Conservation (phyloP, 2,797 vertebrate genomes). For the Melanotaenia boesemani region DNA sequence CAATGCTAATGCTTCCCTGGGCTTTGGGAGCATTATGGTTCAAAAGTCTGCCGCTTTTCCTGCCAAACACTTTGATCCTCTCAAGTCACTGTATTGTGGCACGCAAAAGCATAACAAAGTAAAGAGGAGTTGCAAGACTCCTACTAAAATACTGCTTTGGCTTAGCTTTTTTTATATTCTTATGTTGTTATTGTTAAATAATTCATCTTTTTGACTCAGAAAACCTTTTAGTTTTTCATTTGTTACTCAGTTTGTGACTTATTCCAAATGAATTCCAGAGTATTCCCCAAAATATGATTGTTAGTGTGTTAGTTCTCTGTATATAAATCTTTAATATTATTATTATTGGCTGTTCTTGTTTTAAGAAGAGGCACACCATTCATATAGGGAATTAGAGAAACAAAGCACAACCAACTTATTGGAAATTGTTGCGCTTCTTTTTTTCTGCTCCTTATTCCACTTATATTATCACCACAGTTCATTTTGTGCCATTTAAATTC, state of each 20-base stretch:
- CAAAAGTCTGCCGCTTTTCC: slow-evolving; percentile 55
- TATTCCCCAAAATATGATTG: not conserved
- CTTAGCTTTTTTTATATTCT: slow-evolving; percentile 22
- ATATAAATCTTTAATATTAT: not conserved
- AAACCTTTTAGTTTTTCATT: not conserved
- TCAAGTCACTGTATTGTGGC: slow-evolving; percentile 49
- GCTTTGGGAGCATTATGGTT: slow-evolving; percentile 63
- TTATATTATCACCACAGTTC: slow-evolving; percentile 25
- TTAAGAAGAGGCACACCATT: not conserved
- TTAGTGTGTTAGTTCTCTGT: not conserved
- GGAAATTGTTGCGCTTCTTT: not conserved
- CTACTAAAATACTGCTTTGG: slow-evolving; percentile 22
- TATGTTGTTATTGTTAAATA: slow-evolving; percentile 3
- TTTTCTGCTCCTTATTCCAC: slow-evolving; percentile 15
- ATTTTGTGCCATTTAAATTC: slow-evolving; percentile 48
- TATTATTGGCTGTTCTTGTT: not conserved
- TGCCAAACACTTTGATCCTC: slow-evolving; percentile 70
- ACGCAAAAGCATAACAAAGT: slow-evolving; percentile 35
- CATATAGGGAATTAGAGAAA: slow-evolving; percentile 6
- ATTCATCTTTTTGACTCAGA: not conserved
- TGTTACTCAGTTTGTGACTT: not conserved
- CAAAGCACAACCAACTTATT: not conserved
- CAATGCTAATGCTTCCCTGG: slow-evolving; percentile 67
- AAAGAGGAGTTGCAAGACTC: slow-evolving; percentile 40
- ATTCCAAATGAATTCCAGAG: not conserved